Conservation (phyloP, 2,888 invertebrate species). For the Sphaerophoria rueppellii region DNA sequence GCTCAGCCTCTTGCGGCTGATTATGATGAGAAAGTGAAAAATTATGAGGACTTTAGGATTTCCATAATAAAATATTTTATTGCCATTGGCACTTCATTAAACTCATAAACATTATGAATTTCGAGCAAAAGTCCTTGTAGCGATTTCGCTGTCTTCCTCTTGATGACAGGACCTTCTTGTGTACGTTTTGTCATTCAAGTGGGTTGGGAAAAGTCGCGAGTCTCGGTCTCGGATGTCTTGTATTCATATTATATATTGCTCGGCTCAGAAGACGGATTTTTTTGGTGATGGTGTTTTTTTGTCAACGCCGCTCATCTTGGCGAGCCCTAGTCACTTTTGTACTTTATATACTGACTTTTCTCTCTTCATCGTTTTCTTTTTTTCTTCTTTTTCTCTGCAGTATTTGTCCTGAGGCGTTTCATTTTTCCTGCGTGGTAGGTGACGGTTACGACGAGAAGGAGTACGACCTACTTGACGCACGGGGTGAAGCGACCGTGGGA, state of each 20-base stretch:
- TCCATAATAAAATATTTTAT: slow-evolving; percentile 77
- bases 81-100: slow-evolving; percentile 82
- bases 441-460: too few species aligned
- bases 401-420: slow-evolving; percentile 37
- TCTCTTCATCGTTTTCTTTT: slow-evolving; percentile 8
- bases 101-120: slow-evolving; percentile 81
- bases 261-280: neutral
- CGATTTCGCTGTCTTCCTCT: slow-evolving; percentile 50
- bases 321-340: slow-evolving; percentile 46
- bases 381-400: slow-evolving; percentile 19
- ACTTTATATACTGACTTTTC: slow-evolving; percentile 53
- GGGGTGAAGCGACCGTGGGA: neutral
- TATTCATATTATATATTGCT: neutral
- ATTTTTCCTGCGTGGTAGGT: slow-evolving; percentile 25
- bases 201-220: neutral
- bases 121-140: slow-evolving; percentile 66
- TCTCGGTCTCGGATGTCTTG: neutral
- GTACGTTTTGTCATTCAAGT: neutral
- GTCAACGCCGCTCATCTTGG: slow-evolving; percentile 60
- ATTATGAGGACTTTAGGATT: slow-evolving; percentile 77
- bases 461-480: too few species aligned
- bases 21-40: slow-evolving; percentile 79
- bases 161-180: neutral
- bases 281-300: slow-evolving; percentile 36
- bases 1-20: slow-evolving; percentile 24